These are phyloP conservation scores for Notothenia rossii DNA, from an alignment of 2,113 vertebrate genomes.

Conservation along the genomic window DNA sequence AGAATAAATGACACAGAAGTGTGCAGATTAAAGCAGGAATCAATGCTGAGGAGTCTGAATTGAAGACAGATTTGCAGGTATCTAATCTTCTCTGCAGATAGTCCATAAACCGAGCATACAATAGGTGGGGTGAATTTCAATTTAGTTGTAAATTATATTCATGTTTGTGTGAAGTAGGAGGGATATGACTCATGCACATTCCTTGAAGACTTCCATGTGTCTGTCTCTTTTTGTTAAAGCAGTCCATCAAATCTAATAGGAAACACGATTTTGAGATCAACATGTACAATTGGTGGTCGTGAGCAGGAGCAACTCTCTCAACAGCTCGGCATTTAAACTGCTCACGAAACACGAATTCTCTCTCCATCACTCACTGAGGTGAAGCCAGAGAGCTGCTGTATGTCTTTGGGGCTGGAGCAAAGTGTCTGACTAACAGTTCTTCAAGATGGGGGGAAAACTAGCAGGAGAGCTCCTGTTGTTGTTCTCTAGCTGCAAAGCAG, in stretches of 20 bases:
- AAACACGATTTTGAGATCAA: conserved; percentile 35
- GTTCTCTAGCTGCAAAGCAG: conserved; percentile 49
- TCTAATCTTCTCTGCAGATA: neutral
- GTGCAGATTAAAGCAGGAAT: conserved; percentile 41
- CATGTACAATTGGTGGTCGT: conserved; percentile 33
- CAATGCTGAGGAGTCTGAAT: conserved; percentile 23
- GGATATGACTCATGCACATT: conserved; percentile 45
- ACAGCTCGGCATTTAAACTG: conserved; percentile 45
- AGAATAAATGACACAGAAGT: conserved; percentile 56
- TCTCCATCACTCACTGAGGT: conserved; percentile 53
- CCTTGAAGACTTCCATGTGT: conserved; percentile 16
- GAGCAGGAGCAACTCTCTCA: conserved; percentile 28
- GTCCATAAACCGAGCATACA: neutral
- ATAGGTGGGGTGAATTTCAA: conserved; percentile 16
- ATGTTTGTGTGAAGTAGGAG: conserved; percentile 41
- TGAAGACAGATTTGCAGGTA: conserved; percentile 11
- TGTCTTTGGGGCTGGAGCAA: conserved; percentile 56
- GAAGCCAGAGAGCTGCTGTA: conserved; percentile 51
- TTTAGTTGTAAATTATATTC: conserved; percentile 24
- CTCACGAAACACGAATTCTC: conserved; percentile 58
- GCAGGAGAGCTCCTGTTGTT: conserved; percentile 53
- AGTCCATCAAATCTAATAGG: conserved; percentile 20
- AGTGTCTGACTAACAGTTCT: conserved; percentile 71
- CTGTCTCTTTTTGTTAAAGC: conserved; percentile 28
- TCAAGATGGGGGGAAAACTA: conserved; percentile 25